These are phyloP conservation scores for Rhopalosiphum maidis DNA, from an alignment of 1,140 invertebrate species.

Conservation along the genomic window DNA sequence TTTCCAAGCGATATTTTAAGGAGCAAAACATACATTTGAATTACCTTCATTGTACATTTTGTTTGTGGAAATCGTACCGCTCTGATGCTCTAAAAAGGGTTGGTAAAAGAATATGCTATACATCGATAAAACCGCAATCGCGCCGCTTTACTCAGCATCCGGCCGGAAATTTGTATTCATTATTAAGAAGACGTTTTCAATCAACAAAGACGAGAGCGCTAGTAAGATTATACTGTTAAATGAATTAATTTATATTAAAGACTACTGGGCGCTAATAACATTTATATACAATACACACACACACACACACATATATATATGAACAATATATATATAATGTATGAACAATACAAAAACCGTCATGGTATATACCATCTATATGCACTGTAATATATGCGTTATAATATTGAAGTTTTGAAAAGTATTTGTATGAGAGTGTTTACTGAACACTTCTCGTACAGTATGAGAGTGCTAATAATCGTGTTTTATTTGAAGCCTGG, in stretches of 20 bases:
- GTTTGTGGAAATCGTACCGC: neutral
- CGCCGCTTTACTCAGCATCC: neutral
- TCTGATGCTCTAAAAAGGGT: neutral
- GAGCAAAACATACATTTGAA: neutral
- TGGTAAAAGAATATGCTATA: neutral
- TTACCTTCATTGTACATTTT: neutral
- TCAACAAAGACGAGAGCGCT: neutral
- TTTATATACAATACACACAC: neutral
- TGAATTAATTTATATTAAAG: neutral
- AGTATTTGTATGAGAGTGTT: neutral
- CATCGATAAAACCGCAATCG: slow-evolving; percentile 11
- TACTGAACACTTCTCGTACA: neutral
- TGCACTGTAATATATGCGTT: neutral
- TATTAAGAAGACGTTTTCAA: slow-evolving; percentile 17
- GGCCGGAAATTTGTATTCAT: slow-evolving; percentile 3
- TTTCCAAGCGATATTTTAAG: neutral
- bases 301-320: neutral
- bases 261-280: neutral
- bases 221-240: slow-evolving; percentile 14
- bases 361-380: neutral
- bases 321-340: neutral
- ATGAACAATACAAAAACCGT: neutral
- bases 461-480: too few species aligned
- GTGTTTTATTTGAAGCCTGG: too few species aligned
- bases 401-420: neutral